Percentiles rank a stretch among this genome's conserved stretches.
phyloP scores from a whole-genome alignment of 2,888 invertebrate species.

The Loripinus fragilis region DNA sequence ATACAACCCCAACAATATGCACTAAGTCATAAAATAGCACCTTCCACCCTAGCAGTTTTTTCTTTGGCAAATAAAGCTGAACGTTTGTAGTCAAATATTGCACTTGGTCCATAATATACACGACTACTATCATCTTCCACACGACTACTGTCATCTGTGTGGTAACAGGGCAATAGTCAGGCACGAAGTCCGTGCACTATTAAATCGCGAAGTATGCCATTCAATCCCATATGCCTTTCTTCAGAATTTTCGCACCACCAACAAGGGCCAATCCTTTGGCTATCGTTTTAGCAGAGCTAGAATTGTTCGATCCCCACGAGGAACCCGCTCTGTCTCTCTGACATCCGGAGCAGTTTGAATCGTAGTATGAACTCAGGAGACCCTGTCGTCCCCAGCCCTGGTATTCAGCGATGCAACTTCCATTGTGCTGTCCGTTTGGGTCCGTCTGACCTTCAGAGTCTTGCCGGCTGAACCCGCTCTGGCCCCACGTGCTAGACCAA shows the following conservation, averaged over 20 bases:
- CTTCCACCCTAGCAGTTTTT: no score
- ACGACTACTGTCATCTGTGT: no score
- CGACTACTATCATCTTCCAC: no score
- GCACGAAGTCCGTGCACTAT: no score
- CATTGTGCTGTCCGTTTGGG: slow-evolving; percentile 16
- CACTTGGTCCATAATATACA: no score
- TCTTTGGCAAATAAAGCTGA: no score
- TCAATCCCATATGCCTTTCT: slow-evolving; percentile 6
- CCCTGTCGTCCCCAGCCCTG: not conserved
- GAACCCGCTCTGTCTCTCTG: not conserved
- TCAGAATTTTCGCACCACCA: not conserved
- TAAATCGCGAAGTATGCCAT: no score
- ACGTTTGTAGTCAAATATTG: no score
- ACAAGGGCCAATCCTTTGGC: not conserved
- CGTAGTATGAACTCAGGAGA: slow-evolving; percentile 4
- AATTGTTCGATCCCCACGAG: slow-evolving; percentile 1
- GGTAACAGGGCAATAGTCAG: no score
- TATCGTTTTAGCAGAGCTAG: not conserved
- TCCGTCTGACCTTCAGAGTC: not conserved
- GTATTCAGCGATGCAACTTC: slow-evolving; percentile 13
- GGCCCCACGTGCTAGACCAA: not conserved
- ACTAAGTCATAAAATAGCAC: no score
- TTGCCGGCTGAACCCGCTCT: not conserved
- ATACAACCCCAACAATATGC: no score
- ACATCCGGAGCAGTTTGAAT: slow-evolving; percentile 8